phyloP scores from a whole-genome alignment of 2,113 vertebrate species.

The Oenanthe oenanthe region DNA sequence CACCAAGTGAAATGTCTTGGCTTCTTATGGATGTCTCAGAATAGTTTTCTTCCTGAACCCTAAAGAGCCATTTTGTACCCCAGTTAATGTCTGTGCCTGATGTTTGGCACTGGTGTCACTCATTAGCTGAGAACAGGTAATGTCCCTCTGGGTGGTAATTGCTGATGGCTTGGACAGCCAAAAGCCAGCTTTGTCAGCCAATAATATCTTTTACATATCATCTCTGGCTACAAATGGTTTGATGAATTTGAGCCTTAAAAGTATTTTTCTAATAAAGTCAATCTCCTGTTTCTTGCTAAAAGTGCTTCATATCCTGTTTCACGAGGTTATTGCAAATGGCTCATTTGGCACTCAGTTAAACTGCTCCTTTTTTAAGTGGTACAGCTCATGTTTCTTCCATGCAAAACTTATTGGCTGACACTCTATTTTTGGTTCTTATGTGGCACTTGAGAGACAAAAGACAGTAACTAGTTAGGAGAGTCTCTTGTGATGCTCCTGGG shows the following conservation, averaged over 20 bases:
- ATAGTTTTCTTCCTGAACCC: neutral
- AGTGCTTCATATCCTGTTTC: conserved; percentile 39
- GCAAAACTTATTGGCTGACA: neutral
- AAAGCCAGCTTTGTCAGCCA: neutral
- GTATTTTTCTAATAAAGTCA: conserved; percentile 15
- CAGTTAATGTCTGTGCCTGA: neutral
- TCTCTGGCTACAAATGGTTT: neutral
- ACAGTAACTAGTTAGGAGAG: neutral
- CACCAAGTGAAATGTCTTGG: neutral
- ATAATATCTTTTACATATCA: conserved; percentile 12
- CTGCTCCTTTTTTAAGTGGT: neutral
- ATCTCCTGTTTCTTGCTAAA: neutral
- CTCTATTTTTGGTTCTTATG: neutral
- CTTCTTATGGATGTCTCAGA: neutral
- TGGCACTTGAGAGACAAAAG: neutral
- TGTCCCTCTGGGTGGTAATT: conserved; percentile 23
- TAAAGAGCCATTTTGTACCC: neutral
- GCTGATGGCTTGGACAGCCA: neutral
- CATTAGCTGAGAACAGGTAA: conserved; percentile 26
- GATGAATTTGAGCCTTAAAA: conserved; percentile 36
- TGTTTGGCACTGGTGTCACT: neutral
- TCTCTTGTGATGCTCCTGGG: accelerated
- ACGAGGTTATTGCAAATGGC: neutral
- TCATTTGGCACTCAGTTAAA: neutral
- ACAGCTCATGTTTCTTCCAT: neutral